Conservation (phyloP, 2,113 vertebrate species). For the Sakesphorus luctuosus region DNA sequence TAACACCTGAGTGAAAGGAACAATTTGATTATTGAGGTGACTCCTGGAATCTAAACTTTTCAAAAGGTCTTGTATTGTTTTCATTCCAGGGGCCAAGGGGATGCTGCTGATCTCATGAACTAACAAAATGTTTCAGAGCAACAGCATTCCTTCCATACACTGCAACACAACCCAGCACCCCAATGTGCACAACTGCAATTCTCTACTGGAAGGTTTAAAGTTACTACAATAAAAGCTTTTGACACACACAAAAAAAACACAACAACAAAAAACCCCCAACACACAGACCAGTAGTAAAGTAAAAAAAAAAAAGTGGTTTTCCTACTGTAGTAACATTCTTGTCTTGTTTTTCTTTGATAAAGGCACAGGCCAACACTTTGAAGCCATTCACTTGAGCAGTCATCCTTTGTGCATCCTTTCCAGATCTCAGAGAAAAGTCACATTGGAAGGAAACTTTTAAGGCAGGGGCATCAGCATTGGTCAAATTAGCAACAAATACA, state of each 20-base stretch:
- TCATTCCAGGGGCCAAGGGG: neutral
- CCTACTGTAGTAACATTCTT: conserved; percentile 87
- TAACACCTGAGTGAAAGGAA: conserved; percentile 80
- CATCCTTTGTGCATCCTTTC: conserved; percentile 76
- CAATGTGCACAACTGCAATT: neutral
- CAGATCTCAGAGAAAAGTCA: conserved; percentile 77
- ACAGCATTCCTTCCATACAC: neutral
- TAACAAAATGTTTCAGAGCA: neutral
- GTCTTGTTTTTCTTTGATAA: conserved; percentile 81
- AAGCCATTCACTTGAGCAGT: conserved; percentile 84
- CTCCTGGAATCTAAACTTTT: neutral
- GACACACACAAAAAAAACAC: too few relatives aligned
- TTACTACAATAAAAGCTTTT: neutral
- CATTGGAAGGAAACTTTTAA: conserved; percentile 90
- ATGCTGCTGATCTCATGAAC: neutral
- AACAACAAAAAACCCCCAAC: neutral
- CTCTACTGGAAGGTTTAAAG: neutral
- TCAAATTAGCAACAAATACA: conserved; percentile 92
- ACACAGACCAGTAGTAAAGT: neutral
- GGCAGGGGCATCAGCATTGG: conserved; percentile 87
- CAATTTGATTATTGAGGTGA: neutral
- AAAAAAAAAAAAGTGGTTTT: neutral
- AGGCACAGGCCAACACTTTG: conserved; percentile 91
- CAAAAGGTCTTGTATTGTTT: neutral
- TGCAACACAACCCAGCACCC: neutral